Conservation (phyloP, 1,140 invertebrate species). For the Panagrolaimus sp. region DNA sequence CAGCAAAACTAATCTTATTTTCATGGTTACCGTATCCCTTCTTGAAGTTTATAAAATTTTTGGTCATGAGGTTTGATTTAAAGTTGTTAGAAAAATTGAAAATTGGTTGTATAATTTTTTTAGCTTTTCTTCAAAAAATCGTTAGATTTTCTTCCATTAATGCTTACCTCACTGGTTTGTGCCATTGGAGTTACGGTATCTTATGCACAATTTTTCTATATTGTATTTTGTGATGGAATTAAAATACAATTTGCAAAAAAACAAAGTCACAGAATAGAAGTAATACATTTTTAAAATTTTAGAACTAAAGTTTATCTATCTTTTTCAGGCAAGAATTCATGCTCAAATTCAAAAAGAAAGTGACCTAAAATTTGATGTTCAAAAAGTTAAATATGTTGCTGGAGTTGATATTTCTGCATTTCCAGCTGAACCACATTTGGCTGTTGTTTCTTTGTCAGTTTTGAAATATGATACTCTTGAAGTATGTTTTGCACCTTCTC, state of each 20-base stretch:
- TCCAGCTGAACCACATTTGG: slow-evolving; percentile 19
- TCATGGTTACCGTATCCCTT: slow-evolving; percentile 10
- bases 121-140: slow-evolving; percentile 27
- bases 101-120: slow-evolving; percentile 21
- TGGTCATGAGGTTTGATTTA: slow-evolving; percentile 24
- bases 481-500: slow-evolving; percentile 5
- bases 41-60: slow-evolving; percentile 26
- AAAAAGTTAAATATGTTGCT: slow-evolving; percentile 24
- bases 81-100: background rate
- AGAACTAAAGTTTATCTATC: background rate
- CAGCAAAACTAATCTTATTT: slow-evolving; percentile 8
- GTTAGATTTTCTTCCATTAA: slow-evolving; percentile 36
- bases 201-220: slow-evolving; percentile 27
- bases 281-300: background rate
- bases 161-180: slow-evolving; percentile 36
- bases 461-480: slow-evolving; percentile 29
- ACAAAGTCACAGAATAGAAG: slow-evolving; percentile 27
- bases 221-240: slow-evolving; percentile 25
- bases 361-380: background rate
- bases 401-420: slow-evolving; percentile 37
- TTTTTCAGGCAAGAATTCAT: background rate
- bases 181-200: slow-evolving; percentile 20
- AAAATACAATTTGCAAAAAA: slow-evolving; percentile 18
- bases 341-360: background rate
- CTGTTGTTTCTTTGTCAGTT: slow-evolving; percentile 29